These are phyloP conservation scores for Pollimyrus isidori DNA, from an alignment of 2,113 vertebrate species.

Conservation along the genomic window DNA sequence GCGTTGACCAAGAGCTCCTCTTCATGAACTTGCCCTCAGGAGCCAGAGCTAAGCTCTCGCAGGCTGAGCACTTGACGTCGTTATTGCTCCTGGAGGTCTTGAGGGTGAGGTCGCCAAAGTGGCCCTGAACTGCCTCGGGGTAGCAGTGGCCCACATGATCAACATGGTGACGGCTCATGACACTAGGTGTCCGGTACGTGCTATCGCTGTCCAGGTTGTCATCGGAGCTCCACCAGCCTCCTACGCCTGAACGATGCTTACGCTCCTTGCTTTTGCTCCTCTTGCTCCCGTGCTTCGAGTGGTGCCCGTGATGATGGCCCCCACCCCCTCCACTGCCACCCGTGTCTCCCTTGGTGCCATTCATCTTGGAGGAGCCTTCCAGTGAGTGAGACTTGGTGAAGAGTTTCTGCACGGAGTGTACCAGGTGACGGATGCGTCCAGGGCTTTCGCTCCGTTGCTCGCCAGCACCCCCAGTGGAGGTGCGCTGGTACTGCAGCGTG, in stretches of 20 bases:
- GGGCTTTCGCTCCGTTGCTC: constrained; percentile 95
- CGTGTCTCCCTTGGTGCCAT: constrained; percentile 80
- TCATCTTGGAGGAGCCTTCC: constrained; percentile 89
- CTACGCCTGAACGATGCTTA: constrained; percentile 70
- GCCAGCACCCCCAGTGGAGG: constrained; percentile 59
- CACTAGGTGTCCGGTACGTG: constrained; percentile 83
- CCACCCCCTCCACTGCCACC: constrained; percentile 46
- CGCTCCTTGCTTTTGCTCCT: constrained; percentile 92
- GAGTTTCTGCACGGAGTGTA: constrained; percentile 97
- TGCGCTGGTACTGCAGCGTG: constrained; percentile 92
- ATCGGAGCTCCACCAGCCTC: constrained; percentile 96
- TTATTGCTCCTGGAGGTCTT: constrained; percentile 95
- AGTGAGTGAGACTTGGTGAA: constrained; percentile 98
- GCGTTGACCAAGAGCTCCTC: constrained; percentile 96
- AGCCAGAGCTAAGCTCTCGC: constrained; percentile 80
- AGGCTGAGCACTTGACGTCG: constrained; percentile 92
- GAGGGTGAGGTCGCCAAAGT: constrained; percentile 87
- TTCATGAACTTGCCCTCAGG: constrained; percentile 91
- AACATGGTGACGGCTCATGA: constrained; percentile 72
- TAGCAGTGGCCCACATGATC: constrained; percentile 79
- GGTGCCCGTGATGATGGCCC: constrained; percentile 70
- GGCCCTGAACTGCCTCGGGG: constrained; percentile 76
- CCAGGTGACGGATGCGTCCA: constrained; percentile 89
- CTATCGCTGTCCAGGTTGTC: constrained; percentile 97
- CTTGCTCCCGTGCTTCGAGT: constrained; percentile 79